These are phyloP conservation scores for Micromys minutus DNA, from an alignment of 2,113 vertebrate species.

Conservation along the genomic window DNA sequence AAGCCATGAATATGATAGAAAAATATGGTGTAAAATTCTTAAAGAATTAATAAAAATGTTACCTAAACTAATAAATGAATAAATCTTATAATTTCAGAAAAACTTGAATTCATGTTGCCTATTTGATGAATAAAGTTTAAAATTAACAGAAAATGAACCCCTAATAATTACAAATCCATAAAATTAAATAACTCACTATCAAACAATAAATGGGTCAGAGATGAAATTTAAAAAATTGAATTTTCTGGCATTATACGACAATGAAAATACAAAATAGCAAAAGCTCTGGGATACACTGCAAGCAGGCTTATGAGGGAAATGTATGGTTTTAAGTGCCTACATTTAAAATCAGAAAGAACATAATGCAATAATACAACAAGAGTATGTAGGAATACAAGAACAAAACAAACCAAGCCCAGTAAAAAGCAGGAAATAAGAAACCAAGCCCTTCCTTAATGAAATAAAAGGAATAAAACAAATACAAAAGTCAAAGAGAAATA, in stretches of 20 bases:
- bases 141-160: too few species aligned
- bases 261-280: background rate
- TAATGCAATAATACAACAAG: background rate
- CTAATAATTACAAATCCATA: too few species aligned
- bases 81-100: too few species aligned
- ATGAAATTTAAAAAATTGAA: background rate
- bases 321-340: background rate
- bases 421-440: background rate
- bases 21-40: too few species aligned
- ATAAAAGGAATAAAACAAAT: background rate
- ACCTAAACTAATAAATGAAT: too few species aligned
- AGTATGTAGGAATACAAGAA: background rate
- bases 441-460: background rate
- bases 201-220: background rate
- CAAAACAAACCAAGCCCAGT: background rate
- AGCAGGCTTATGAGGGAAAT: background rate
- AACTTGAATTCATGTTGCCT: too few species aligned
- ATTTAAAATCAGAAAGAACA: background rate
- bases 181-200: background rate
- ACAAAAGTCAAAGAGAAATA: background rate
- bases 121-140: too few species aligned
- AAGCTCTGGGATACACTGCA: background rate
- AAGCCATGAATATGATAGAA: too few species aligned
- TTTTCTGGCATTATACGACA: background rate
- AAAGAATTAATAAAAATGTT: too few species aligned